These are phyloP conservation scores for Hyla sarda DNA, from an alignment of 2,113 vertebrate species.

Conservation along the genomic window DNA sequence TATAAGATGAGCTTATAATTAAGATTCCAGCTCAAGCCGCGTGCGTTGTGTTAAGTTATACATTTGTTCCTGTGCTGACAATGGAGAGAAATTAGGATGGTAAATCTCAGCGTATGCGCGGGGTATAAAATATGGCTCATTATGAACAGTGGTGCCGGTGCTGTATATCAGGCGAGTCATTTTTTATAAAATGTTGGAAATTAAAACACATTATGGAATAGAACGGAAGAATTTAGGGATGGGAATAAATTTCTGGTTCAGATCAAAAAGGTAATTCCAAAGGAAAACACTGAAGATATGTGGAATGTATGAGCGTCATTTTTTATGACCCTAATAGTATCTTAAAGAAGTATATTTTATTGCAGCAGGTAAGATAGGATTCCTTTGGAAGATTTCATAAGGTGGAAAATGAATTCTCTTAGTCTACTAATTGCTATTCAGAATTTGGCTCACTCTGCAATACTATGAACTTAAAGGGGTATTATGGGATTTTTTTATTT, in stretches of 20 bases:
- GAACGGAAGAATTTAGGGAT: background rate
- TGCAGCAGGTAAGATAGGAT: background rate
- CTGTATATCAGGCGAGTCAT: constrained; percentile 22
- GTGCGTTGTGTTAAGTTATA: background rate
- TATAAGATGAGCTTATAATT: background rate
- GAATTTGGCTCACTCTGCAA: background rate
- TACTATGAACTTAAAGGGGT: background rate
- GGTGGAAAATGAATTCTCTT: background rate
- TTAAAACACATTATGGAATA: background rate
- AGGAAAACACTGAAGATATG: constrained; percentile 25
- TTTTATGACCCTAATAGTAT: constrained; percentile 21
- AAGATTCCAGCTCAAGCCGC: background rate
- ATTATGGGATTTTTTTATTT: too few relatives aligned
- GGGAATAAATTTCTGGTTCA: constrained; percentile 13
- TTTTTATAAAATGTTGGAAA: constrained; percentile 20
- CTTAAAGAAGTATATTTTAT: constrained; percentile 12
- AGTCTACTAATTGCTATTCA: background rate
- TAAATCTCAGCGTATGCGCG: background rate
- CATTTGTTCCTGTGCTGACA: constrained; percentile 6
- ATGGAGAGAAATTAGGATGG: constrained; percentile 13
- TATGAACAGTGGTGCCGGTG: background rate
- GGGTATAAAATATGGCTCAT: constrained; percentile 6
- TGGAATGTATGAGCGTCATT: background rate
- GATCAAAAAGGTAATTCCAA: constrained; percentile 34
- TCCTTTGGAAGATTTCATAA: background rate